Evolutionary conservation across 2,888 invertebrate species (phyloP), one percentile per base, ranked within the genome.

Genomic region (Lasioglossum morio): DNA sequence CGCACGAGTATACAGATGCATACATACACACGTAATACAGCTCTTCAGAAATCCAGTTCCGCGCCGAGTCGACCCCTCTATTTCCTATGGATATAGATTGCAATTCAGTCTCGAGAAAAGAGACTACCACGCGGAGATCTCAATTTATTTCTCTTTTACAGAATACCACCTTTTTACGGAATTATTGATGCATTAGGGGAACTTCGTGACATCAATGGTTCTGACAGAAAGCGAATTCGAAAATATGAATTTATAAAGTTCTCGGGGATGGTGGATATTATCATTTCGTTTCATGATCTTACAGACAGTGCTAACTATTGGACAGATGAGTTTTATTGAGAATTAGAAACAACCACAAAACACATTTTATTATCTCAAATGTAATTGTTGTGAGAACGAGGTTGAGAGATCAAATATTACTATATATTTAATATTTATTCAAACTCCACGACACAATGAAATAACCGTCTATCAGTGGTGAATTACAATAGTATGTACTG

Each of bases 31-130:
- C 10, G 3, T 53, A 53, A 53, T 53, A 53, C 53, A 53, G 53
- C 70, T 70, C 73, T 37, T 14, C 43, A 40, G 30, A 40, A 77
- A 84, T 77, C 85, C 77, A 78, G 84, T 79, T 60, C 30, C 74
- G 34, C 34, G 69, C 37, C 69, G 37, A 19, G 60, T 12, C 75
- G 82, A 77, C 82, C 40, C 69, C 30, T 63, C 43, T n/a, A 48
- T 72, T 69, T 69, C 53, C 69, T 57, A 12, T 46, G 46, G 30
- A 30, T 69, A 81, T 63, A 75, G 75, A 81, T 81, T 70, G 69
- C n/a, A 30, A 30, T 60, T 81, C 70, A 19, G 48, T 57, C 66
- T 19, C 34, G 66, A 66, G 66, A 34, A 66, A 66, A 66, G 66
- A 66, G 30, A 34, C 30, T 34, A 66, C 66, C 60, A 60, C 53